Evolutionary conservation across 2,888 invertebrate genomes (phyloP), one percentile per base, ranked within the genome.

Genomic region (Dasysyrphus albostriatus): DNA sequence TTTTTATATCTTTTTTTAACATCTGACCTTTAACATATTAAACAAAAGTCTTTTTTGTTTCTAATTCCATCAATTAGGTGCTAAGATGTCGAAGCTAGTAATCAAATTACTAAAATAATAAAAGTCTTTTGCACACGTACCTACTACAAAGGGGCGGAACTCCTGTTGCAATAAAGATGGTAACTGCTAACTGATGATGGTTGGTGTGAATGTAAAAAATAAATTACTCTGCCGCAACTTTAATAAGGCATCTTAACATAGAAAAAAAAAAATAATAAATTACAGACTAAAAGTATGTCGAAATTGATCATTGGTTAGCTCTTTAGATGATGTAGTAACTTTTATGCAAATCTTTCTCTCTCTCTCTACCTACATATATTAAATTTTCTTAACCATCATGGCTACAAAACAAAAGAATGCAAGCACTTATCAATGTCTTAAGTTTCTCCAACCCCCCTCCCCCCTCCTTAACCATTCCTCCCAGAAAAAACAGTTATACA

Each of bases 361-460:
- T n/a, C n/a, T n/a, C n/a, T n/a, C n/a, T n/a, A n/a, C n/a, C n/a
- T n/a, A n/a, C n/a, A n/a, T n/a, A n/a, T 7, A 2, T 29, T 14
- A 29, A 54, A 58, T 24, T 24, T 24, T 1, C 24, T 24, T 2
- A 24, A 3, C 24, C 24, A 24, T 24, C 24, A 24, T 24, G 24
- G 24, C 34, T n/a, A n/a, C n/a, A n/a, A n/a, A n/a, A 58, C 16
- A 58, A 58, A 58, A 58, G 58, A 58, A 58, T 34, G 34, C 58
- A 58, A 58, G 7, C 34, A 58, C 58, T 58, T 58, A 58, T 58
- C 58, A 58, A 34, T 34, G 14, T 58, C 34, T 58, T 58, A 5
- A 10, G 16, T 58, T 34, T 58, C 34, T 10, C 34, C 12, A 24
- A 3, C 24, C 24, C 24, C 24, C 24, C 24, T 3, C 24, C 2